These are phyloP conservation scores for Ailurus styani DNA, from an alignment of 2,113 vertebrate species.

Conservation along the genomic window DNA sequence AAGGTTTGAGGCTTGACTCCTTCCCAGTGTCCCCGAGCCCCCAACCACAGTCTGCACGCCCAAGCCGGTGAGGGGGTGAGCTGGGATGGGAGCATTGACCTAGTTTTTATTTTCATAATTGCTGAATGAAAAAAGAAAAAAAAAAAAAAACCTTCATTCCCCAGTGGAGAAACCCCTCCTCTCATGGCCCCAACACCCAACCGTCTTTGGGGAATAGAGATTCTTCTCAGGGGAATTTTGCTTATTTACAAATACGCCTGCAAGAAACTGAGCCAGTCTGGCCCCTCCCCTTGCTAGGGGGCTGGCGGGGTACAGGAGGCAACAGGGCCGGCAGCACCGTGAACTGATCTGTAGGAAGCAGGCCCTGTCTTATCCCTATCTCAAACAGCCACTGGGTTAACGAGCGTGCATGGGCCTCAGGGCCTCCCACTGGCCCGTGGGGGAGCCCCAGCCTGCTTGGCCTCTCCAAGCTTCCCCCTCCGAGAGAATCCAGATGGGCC, in stretches of 20 bases:
- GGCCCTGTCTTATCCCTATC: neutral
- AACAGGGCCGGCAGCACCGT: neutral
- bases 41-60: neutral
- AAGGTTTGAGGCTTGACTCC: neutral
- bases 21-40: neutral
- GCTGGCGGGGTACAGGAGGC: neutral
- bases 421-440: neutral
- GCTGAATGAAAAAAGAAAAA: neutral
- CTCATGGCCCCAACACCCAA: neutral
- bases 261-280: neutral
- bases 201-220: neutral
- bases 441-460: neutral
- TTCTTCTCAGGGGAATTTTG: neutral
- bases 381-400: neutral
- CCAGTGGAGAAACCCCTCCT: neutral
- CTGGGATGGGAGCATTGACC: neutral
- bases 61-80: neutral
- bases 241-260: slow-evolving; percentile 1
- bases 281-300: neutral
- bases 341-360: neutral
- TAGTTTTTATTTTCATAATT: neutral
- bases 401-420: too few relatives aligned
- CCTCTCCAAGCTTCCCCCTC: neutral
- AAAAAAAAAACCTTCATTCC: neutral
- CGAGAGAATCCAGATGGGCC: neutral